Conservation (phyloP, 2,888 invertebrate species). For the Caenorhabditis zanzibari region DNA sequence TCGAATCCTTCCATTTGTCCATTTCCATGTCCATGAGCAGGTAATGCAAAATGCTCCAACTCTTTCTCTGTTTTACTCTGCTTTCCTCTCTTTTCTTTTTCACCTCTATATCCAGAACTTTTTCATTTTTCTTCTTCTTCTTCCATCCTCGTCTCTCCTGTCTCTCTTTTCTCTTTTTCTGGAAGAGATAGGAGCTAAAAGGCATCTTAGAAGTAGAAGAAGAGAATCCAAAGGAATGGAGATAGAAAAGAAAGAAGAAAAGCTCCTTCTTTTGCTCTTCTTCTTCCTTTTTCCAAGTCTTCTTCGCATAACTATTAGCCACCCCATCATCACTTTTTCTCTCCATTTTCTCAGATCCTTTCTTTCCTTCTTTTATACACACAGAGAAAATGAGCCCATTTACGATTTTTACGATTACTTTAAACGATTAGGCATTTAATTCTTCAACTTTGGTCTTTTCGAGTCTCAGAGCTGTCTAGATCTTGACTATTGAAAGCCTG, state of each 20-base stretch:
- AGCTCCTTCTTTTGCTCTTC: constrained; percentile 42
- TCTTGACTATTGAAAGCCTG: neutral
- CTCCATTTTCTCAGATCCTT: constrained; percentile 26
- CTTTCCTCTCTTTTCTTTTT: constrained; percentile 27
- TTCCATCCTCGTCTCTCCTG: constrained; percentile 19
- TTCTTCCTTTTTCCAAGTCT: constrained; percentile 30
- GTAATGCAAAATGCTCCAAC: constrained; percentile 18
- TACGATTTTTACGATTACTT: constrained; percentile 9
- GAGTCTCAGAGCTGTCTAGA: neutral
- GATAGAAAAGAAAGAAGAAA: constrained; percentile 15
- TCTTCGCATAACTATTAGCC: constrained; percentile 52
- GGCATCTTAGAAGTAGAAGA: constrained; percentile 41
- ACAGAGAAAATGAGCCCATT: neutral
- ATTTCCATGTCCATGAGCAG: constrained; percentile 42
- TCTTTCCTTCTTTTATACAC: neutral
- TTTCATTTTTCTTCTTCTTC: constrained; percentile 12
- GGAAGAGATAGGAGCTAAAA: constrained; percentile 43
- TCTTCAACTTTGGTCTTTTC: constrained; percentile 11
- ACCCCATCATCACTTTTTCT: constrained; percentile 55
- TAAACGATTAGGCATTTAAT: neutral
- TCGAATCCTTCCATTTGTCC: constrained; percentile 13
- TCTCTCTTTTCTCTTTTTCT: neutral
- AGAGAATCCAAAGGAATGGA: neutral
- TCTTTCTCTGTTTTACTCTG: constrained; percentile 10
- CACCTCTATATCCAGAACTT: constrained; percentile 36